phyloP scores from a whole-genome alignment of 1,140 invertebrate species.

The Drosophila virilis region DNA sequence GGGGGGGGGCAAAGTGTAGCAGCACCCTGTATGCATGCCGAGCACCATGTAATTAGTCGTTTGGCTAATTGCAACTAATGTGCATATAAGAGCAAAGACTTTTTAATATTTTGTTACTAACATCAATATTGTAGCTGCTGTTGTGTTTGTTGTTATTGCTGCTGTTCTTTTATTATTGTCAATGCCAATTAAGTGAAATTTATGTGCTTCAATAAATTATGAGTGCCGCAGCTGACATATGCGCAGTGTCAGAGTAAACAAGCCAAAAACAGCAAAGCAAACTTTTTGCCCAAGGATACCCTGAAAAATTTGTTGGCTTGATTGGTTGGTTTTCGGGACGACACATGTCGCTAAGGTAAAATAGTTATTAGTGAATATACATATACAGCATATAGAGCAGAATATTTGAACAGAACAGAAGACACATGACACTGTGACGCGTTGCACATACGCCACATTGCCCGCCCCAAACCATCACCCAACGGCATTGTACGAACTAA shows the following conservation, averaged over 20 bases:
- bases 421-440: constrained; percentile 34
- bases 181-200: constrained; percentile 81
- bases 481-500: constrained; percentile 50
- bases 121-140: constrained; percentile 31
- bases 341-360: constrained; percentile 80
- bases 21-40: constrained; percentile 1
- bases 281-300: constrained; percentile 64
- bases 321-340: constrained; percentile 39
- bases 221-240: constrained; percentile 75
- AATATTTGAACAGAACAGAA: constrained; percentile 51
- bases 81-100: constrained; percentile 53
- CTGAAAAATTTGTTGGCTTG: constrained; percentile 44
- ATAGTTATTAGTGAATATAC: constrained; percentile 78
- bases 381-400: constrained; percentile 6
- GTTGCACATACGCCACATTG: constrained; percentile 58
- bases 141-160: constrained; percentile 24
- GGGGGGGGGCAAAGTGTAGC: background rate
- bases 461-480: constrained; percentile 1
- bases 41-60: constrained; percentile 54
- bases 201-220: constrained; percentile 80
- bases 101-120: constrained; percentile 47
- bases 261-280: constrained; percentile 57
- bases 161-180: constrained; percentile 57
- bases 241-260: constrained; percentile 40
- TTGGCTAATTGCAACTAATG: constrained; percentile 70